Conservation (phyloP, 1,140 invertebrate species). For the Aporrectodea caliginosa region DNA sequence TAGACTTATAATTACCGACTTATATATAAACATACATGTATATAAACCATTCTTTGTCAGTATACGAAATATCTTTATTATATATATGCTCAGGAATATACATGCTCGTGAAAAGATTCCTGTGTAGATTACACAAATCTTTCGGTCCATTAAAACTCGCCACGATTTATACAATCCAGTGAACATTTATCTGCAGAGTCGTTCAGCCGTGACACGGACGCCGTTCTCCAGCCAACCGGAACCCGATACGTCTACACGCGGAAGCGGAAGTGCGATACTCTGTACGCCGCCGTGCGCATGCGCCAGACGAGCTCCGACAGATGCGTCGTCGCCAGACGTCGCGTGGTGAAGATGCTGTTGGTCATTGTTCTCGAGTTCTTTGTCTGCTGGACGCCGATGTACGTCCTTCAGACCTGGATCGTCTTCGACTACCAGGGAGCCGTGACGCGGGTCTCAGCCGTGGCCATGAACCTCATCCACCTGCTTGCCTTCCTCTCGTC, state of each 20-base stretch:
- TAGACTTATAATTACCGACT: no score
- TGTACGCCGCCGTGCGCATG: not conserved
- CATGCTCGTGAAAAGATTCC: no score
- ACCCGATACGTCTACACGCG: not conserved
- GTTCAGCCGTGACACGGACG: not conserved
- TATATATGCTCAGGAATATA: no score
- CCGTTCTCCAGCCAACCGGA: not conserved
- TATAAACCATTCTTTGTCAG: no score
- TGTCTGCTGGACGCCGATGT: conserved; percentile 85
- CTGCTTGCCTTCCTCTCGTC: conserved; percentile 79
- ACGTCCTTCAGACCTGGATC: conserved; percentile 72
- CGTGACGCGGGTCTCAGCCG: conserved; percentile 42
- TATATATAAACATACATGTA: no score
- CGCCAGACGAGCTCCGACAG: not conserved
- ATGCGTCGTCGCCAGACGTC: conserved; percentile 63
- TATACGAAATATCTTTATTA: no score
- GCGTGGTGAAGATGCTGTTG: conserved; percentile 86
- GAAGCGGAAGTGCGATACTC: not conserved
- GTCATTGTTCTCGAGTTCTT: conserved; percentile 88
- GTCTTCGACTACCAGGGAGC: conserved; percentile 69
- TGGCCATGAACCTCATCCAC: conserved; percentile 70
- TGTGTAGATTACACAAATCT: no score
- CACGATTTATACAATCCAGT: no score
- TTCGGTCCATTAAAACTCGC: no score
- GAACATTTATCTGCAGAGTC: no score